Conservation (phyloP, 2,113 vertebrate genomes). For the Cnemophilus loriae region DNA sequence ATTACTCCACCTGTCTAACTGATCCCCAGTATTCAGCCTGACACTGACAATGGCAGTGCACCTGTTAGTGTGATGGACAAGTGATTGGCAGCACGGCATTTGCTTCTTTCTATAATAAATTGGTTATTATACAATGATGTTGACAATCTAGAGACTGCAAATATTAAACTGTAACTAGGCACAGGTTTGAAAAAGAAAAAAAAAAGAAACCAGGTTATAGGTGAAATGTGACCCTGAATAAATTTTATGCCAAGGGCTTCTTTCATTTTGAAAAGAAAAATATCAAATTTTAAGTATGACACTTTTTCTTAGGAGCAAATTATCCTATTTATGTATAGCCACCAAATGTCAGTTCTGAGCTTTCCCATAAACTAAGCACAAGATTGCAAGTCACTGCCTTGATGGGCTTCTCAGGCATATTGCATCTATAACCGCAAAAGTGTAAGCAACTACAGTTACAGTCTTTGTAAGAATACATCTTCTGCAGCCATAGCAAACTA, state of each 20-base stretch:
- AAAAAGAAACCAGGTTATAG: background rate
- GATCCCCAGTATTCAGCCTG: slow-evolving; percentile 42
- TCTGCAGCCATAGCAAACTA: background rate
- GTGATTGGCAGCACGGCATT: slow-evolving; percentile 46
- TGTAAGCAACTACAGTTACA: background rate
- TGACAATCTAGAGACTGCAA: slow-evolving; percentile 36
- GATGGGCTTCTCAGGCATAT: background rate
- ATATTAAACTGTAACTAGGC: slow-evolving; percentile 16
- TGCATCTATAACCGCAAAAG: background rate
- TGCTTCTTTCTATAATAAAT: slow-evolving; percentile 45
- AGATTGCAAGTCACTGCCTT: background rate
- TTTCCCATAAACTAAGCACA: background rate
- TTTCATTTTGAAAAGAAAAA: slow-evolving; percentile 25
- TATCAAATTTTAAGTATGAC: background rate
- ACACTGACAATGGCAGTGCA: slow-evolving; percentile 62
- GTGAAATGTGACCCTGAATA: slow-evolving; percentile 6
- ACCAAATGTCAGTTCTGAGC: background rate
- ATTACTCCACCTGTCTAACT: slow-evolving; percentile 62
- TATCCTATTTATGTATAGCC: background rate
- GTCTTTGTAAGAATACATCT: background rate
- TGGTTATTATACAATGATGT: slow-evolving; percentile 53
- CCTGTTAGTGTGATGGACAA: slow-evolving; percentile 64
- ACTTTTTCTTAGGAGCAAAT: background rate
- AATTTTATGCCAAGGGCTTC: slow-evolving; percentile 21
- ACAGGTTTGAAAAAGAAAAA: background rate